phyloP scores from a whole-genome alignment of 2,113 vertebrate species.

The Excalfactoria chinensis region DNA sequence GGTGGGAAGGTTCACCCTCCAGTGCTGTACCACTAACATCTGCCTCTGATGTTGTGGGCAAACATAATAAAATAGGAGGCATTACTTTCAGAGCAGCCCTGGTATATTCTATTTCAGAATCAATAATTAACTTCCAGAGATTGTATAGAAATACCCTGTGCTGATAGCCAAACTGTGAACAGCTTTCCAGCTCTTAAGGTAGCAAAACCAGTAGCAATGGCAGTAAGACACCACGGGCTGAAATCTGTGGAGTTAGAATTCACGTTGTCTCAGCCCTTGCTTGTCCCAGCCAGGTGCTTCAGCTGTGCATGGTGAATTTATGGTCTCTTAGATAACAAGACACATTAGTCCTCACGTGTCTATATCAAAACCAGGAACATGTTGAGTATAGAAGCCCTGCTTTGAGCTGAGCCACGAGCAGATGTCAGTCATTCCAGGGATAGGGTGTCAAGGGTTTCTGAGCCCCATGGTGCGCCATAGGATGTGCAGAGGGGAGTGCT shows the following conservation, averaged over 20 bases:
- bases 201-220: background rate
- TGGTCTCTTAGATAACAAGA: background rate
- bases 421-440: background rate
- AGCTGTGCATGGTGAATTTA: background rate
- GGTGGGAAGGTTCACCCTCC: background rate
- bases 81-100: background rate
- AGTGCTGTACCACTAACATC: background rate
- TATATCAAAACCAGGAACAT: rapidly evolving
- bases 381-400: background rate
- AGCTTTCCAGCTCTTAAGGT: background rate
- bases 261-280: rapidly evolving
- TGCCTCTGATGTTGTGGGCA: background rate
- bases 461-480: background rate
- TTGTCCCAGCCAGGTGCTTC: rapidly evolving
- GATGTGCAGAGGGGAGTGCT: background rate
- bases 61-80: background rate
- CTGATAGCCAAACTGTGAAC: background rate
- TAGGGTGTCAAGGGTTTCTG: background rate
- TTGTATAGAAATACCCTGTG: background rate
- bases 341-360: background rate
- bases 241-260: background rate
- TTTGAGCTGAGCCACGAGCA: background rate
- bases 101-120: background rate
- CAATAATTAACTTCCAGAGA: background rate
- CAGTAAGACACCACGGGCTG: background rate